These are phyloP conservation scores for Andrena hattorfiana DNA, from an alignment of 2,888 invertebrate genomes.

Conservation along the genomic window DNA sequence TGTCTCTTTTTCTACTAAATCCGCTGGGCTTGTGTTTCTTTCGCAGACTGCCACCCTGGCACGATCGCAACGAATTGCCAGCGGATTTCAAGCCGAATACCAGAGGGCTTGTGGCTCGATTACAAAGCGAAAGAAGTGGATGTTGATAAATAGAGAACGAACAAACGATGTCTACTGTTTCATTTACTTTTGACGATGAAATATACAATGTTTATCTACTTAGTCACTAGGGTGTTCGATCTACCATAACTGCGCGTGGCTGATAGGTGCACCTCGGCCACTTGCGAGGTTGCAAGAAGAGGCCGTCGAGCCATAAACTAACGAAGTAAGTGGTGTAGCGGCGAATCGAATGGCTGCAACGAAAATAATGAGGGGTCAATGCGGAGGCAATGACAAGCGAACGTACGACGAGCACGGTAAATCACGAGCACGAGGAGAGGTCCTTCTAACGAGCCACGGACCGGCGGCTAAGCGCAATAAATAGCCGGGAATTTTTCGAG, in stretches of 20 bases:
- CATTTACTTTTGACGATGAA: no score
- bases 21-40: constrained; percentile 43
- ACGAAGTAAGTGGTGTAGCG: constrained; percentile 11
- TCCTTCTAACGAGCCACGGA: constrained; percentile 48
- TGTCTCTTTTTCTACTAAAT: constrained; percentile 61
- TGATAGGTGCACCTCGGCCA: neutral
- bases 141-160: no score
- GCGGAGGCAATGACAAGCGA: constrained; percentile 43
- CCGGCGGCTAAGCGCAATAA: constrained; percentile 66
- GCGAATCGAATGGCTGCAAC: constrained; percentile 31
- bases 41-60: constrained; percentile 16
- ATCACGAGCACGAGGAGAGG: constrained; percentile 48
- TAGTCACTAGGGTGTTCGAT: no score
- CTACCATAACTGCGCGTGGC: neutral
- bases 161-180: no score
- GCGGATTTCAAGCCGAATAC: constrained; percentile 15
- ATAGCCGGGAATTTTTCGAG: constrained; percentile 70
- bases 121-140: no score
- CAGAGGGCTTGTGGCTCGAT: constrained; percentile 5
- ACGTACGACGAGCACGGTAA: constrained; percentile 41
- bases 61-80: constrained; percentile 40
- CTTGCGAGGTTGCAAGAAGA: neutral
- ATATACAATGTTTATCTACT: no score
- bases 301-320: constrained; percentile 18
- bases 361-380: constrained; percentile 39